Conservation (phyloP, 2,797 vertebrate species). For the Nasua narica region DNA sequence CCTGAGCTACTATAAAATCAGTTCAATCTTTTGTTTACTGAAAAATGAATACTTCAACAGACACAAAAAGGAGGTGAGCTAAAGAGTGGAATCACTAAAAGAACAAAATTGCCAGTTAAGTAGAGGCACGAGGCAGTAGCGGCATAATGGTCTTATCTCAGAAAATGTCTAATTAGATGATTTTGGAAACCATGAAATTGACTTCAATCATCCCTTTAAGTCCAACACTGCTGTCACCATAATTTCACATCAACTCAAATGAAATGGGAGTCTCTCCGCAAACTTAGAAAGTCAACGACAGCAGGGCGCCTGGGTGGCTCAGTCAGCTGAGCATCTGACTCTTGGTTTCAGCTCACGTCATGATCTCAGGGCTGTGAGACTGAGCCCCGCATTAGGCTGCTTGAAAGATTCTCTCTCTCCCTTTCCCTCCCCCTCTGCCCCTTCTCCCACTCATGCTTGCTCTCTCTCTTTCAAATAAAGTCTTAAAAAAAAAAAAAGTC, state of each 20-base stretch:
- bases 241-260: background rate
- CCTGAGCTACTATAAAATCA: slow-evolving; percentile 3
- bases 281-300: background rate
- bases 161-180: background rate
- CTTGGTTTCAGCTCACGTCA: background rate
- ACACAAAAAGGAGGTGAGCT: background rate
- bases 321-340: background rate
- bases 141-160: background rate
- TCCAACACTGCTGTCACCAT: background rate
- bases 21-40: background rate
- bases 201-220: background rate
- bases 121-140: background rate
- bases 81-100: background rate
- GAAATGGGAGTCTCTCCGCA: background rate
- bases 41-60: background rate
- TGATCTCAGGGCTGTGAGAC: background rate
- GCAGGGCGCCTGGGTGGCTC: background rate
- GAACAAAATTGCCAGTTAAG: background rate
- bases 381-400: background rate
- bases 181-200: background rate
- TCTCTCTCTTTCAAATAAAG: background rate
- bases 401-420: background rate
- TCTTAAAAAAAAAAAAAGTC: background rate
- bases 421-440: background rate
- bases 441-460: background rate